Evolutionary conservation across 1,140 invertebrate species (phyloP).

Genomic region (Orchesella cincta): DNA sequence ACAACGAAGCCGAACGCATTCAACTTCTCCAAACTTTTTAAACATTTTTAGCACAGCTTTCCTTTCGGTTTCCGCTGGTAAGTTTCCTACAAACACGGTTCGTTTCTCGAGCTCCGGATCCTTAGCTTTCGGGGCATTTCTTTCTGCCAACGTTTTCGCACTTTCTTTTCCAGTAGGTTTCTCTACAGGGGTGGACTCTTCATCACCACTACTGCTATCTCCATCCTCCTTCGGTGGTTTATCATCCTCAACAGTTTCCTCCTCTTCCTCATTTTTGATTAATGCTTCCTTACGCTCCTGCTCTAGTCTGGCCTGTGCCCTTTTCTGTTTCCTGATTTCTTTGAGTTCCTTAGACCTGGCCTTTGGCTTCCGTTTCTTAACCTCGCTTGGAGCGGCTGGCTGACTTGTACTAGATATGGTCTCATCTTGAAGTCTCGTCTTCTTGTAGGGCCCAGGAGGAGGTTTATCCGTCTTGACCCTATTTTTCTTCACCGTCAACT

Average conservation of each 20-base stretch:
- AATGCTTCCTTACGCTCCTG: background rate
- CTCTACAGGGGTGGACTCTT: background rate
- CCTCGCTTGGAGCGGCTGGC: background rate
- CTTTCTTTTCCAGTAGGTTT: slow-evolving; percentile 2
- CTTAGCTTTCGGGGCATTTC: slow-evolving; percentile 51
- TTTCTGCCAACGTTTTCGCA: slow-evolving; percentile 32
- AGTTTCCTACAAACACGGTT: slow-evolving; percentile 70
- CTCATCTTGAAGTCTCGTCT: background rate
- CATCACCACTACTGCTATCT: background rate
- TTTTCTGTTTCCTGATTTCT: background rate
- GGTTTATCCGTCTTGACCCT: background rate
- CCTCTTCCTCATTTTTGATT: slow-evolving; percentile 1
- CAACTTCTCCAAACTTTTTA: slow-evolving; percentile 65
- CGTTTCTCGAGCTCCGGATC: slow-evolving; percentile 54
- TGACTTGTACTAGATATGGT: background rate
- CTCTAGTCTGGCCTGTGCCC: background rate
- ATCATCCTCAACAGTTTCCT: background rate
- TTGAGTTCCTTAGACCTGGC: background rate
- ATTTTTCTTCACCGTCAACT: slow-evolving; percentile 9
- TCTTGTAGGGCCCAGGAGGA: too few relatives aligned
- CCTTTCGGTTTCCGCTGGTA: slow-evolving; percentile 61
- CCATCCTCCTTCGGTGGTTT: background rate
- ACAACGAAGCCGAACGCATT: slow-evolving; percentile 61
- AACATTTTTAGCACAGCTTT: slow-evolving; percentile 64
- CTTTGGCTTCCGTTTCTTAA: background rate